A percentile compares a stretch with the other conserved stretches of the same genome.
Evolutionary conservation across 2,113 vertebrate genomes (phyloP).

Genomic region (Callionymus lyra): DNA sequence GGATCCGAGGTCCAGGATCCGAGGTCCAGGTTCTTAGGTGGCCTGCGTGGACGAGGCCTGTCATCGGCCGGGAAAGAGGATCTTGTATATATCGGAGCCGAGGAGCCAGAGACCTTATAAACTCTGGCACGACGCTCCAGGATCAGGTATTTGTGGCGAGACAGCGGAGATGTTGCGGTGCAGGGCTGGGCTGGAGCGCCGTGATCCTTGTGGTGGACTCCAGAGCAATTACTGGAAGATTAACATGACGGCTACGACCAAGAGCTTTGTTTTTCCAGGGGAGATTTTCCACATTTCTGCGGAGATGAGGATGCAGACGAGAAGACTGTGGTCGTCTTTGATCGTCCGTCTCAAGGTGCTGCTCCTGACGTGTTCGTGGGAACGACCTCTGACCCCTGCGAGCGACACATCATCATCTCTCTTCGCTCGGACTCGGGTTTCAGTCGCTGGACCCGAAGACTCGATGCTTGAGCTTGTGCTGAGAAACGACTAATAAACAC

Average conservation of each 20-base stretch:
- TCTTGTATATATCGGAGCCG: slow-evolving; percentile 39
- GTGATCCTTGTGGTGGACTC: slow-evolving; percentile 41
- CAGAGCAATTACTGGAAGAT: slow-evolving; percentile 61
- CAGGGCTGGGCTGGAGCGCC: slow-evolving; percentile 43
- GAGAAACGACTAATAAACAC: too few species aligned
- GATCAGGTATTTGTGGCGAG: slow-evolving; percentile 56
- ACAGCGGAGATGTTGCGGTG: slow-evolving; percentile 60
- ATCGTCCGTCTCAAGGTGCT: slow-evolving; percentile 48
- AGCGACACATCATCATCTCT: too few species aligned
- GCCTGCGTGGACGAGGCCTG: slow-evolving; percentile 26
- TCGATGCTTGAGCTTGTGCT: too few species aligned
- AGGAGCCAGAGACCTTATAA: slow-evolving; percentile 39
- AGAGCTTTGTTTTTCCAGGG: slow-evolving; percentile 54
- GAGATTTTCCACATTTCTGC: slow-evolving; percentile 56
- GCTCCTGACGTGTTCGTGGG: slow-evolving; percentile 26
- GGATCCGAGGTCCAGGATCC: too few species aligned
- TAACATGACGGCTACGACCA: slow-evolving; percentile 40
- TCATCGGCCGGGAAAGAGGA: slow-evolving; percentile 61
- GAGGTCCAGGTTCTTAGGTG: too few species aligned
- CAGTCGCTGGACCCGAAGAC: too few species aligned
- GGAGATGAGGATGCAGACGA: slow-evolving; percentile 43
- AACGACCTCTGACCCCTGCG: too few species aligned
- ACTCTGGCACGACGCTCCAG: slow-evolving; percentile 36
- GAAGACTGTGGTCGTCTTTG: slow-evolving; percentile 53
- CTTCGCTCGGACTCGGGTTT: too few species aligned